A percentile compares a stretch with the other conserved stretches of the same genome.
phyloP scores from a whole-genome alignment of 64 coral and sea anemone species.

The Stylophora pistillata region DNA sequence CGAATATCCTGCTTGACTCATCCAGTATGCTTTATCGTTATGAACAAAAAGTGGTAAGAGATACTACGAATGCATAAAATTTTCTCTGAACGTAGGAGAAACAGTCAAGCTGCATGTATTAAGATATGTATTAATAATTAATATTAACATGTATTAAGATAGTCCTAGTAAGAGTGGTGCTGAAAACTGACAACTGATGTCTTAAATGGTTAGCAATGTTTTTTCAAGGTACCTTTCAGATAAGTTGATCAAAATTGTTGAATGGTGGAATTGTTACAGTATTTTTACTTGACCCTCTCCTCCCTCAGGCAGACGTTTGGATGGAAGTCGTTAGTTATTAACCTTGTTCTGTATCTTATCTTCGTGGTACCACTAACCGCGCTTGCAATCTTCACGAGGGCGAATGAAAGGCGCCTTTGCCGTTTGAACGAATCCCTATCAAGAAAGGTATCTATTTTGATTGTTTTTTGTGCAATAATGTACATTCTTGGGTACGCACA shows the following conservation, averaged over 20 bases:
- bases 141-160: no score
- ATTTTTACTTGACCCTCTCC: background rate
- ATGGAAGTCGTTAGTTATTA: conserved; percentile 25
- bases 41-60: conserved; percentile 79
- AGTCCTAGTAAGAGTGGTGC: no score
- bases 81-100: background rate
- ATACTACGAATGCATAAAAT: background rate
- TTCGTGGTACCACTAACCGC: conserved; percentile 51
- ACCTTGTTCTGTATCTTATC: conserved; percentile 18
- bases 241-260: no score
- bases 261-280: background rate
- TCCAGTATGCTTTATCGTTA: conserved; percentile 48
- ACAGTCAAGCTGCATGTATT: no score
- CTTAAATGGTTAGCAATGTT: no score
- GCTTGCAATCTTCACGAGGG: conserved; percentile 4
- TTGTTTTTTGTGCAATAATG: background rate
- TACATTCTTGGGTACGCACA: no score
- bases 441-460: conserved; percentile 1
- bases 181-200: no score
- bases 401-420: conserved; percentile 13
- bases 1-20: conserved; percentile 69
- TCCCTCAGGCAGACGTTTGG: conserved; percentile 51
- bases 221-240: no score
- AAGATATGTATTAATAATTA: no score
- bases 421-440: conserved; percentile 12